Conservation (phyloP, 1,140 invertebrate genomes). For the Mizuhopecten yessoensis region DNA sequence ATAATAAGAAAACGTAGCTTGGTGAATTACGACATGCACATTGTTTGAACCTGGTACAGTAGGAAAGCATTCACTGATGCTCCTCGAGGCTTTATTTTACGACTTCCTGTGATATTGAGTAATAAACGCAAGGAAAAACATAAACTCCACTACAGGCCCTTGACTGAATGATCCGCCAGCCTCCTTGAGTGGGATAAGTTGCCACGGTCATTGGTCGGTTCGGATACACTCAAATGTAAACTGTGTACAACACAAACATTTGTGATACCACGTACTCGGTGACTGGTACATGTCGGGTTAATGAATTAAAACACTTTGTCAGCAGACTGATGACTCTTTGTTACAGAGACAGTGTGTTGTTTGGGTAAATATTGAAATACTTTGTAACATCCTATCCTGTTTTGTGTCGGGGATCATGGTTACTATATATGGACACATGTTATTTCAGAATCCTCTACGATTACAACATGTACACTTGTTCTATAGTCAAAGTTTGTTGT, state of each 20-base stretch:
- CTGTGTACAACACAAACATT: too few relatives aligned
- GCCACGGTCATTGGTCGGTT: neutral
- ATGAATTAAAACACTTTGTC: neutral
- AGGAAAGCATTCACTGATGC: neutral
- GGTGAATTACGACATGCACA: neutral
- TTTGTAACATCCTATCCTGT: neutral
- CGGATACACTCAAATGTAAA: neutral
- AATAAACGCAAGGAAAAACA: neutral
- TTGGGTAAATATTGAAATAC: neutral
- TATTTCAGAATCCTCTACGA: too few relatives aligned
- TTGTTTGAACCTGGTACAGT: neutral
- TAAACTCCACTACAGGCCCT: neutral
- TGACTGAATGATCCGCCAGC: neutral
- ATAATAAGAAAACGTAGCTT: neutral
- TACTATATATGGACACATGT: too few relatives aligned
- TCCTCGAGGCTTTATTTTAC: neutral
- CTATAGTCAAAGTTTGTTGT: too few relatives aligned
- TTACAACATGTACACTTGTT: too few relatives aligned
- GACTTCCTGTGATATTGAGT: conserved; percentile 33
- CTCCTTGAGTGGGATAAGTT: neutral
- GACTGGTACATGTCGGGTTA: too few relatives aligned
- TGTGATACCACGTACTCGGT: too few relatives aligned
- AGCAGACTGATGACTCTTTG: neutral
- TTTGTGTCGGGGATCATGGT: too few relatives aligned
- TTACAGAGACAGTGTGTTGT: neutral